These are phyloP conservation scores for Elmis aenea DNA, from an alignment of 2,888 invertebrate genomes.

Conservation along the genomic window DNA sequence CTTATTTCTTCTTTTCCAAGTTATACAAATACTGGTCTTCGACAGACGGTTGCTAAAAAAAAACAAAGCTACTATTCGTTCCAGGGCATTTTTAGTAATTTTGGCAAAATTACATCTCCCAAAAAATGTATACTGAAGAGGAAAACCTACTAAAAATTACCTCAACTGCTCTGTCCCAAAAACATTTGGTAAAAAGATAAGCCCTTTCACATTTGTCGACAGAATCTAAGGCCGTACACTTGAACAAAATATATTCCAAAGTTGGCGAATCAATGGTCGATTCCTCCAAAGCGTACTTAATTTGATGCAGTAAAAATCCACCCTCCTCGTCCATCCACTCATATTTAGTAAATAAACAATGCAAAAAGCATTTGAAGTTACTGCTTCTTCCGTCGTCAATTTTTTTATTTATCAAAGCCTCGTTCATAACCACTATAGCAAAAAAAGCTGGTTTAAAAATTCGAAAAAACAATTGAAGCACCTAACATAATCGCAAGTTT, in stretches of 20 bases:
- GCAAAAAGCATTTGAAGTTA: slow-evolving; percentile 43
- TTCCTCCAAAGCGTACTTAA: slow-evolving; percentile 36
- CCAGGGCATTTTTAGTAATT: no score
- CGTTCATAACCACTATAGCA: slow-evolving; percentile 39
- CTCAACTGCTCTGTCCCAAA: slow-evolving; percentile 41
- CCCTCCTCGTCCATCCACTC: slow-evolving; percentile 46
- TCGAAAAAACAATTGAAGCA: background rate
- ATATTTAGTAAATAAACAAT: slow-evolving; percentile 43
- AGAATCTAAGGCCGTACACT: slow-evolving; percentile 39
- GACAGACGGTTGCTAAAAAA: slow-evolving; percentile 28
- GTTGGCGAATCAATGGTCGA: slow-evolving; percentile 33
- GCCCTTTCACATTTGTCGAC: slow-evolving; percentile 41
- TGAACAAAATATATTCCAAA: slow-evolving; percentile 39
- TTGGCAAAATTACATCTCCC: no score
- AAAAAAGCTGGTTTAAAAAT: slow-evolving; percentile 5
- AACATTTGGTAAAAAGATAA: slow-evolving; percentile 40
- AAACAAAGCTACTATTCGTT: slow-evolving; percentile 10
- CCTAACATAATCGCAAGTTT: no score
- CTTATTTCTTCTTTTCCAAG: slow-evolving; percentile 24
- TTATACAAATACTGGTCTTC: slow-evolving; percentile 35
- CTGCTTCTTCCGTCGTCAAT: slow-evolving; percentile 28
- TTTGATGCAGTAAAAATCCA: slow-evolving; percentile 40
- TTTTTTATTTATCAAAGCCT: slow-evolving; percentile 40
- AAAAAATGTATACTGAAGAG: background rate
- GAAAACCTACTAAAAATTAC: slow-evolving; percentile 20